Base-by-base conservation (phyloP, 2,113 vertebrate genomes). In the Trematocara macrostoma region DNA sequence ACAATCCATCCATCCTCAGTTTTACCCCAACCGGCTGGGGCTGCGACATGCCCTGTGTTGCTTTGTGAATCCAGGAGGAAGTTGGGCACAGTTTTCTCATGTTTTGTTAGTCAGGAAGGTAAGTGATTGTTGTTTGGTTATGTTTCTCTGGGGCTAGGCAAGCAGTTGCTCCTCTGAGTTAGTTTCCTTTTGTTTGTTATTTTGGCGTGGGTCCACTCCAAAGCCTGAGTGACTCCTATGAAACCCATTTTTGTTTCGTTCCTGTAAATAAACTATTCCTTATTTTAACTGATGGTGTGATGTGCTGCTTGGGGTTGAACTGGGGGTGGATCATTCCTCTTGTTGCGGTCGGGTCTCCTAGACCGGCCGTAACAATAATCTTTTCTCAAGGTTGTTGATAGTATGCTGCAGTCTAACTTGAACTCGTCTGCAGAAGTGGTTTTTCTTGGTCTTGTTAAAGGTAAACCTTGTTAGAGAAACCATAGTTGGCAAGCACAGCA, bases 191-290 rank as follows among this genome's bases (percentile, higher is more conserved):
- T 59, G 3, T 59, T 59, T 59, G 56, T 34, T 59, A 59, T 59
- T 59, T 59, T 34, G 56, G 56, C 1, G 8, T 34, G 56, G 56
- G 29, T 34, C 56, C 56, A 59, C 56, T 29, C 29, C 14, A 2
- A 59, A 59, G 56, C 56, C 56, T 10, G 56, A 59, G 56, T 59
- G 29, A 59, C 29, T 59, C 56, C 29, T 34, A 6, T 59, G 29
- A 59, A 59, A 34, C 15, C 56, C 29, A 16, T 59, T 59, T 59
- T 59, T 59, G 29, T 34, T 59, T 59, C 5, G 8, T 34, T 61
- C 57, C 34, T 61, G 57, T 61, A 18, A 61, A 0, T 61, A 61
- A 61, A 3, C 0, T 3, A 59, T 34, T 0, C 31, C 0, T 7
- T 57, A 57, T 57, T 57, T 31, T 61, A 61, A 18, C 57, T 61